Percentiles rank a stretch among this genome's conserved stretches.
Evolutionary conservation across 2,888 invertebrate species (phyloP).

Genomic region (Pseudoips prasinana): DNA sequence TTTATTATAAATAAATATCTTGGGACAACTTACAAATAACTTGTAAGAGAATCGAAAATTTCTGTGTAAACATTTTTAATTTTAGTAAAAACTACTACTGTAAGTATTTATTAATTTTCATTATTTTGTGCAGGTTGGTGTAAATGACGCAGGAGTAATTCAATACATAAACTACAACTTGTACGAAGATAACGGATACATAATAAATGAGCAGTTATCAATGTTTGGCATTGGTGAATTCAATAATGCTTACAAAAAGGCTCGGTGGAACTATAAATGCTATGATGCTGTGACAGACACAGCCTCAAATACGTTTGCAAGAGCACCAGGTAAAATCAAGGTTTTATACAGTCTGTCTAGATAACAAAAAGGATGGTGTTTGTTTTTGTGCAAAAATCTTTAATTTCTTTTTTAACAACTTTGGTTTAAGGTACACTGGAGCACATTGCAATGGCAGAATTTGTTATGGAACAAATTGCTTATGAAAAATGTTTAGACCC

Average conservation of each 20-base stretch:
- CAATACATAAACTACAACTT: constrained; percentile 72
- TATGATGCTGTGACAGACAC: constrained; percentile 49
- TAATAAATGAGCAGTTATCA: constrained; percentile 42
- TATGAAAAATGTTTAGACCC: constrained; percentile 76
- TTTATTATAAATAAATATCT: too few relatives aligned
- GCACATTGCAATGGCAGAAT: constrained; percentile 77
- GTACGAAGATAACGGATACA: constrained; percentile 73
- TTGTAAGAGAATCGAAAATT: too few relatives aligned
- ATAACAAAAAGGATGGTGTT: too few relatives aligned
- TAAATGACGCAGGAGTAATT: constrained; percentile 68
- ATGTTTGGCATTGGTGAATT: constrained; percentile 19
- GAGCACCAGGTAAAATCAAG: constrained; percentile 55
- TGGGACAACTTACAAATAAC: too few relatives aligned
- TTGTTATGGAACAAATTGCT: constrained; percentile 84
- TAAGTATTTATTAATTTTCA: too few relatives aligned
- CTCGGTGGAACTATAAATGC: constrained; percentile 44
- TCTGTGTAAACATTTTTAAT: too few relatives aligned
- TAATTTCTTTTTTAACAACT: neutral
- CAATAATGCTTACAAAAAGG: constrained; percentile 45
- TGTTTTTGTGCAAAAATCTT: too few relatives aligned
- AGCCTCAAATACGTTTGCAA: constrained; percentile 48
- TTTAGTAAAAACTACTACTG: too few relatives aligned
- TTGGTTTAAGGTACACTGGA: constrained; percentile 76
- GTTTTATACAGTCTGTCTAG: too few relatives aligned
- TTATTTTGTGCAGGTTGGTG: constrained; percentile 41